Percentiles rank a stretch among this genome's conserved stretches.
Evolutionary conservation across 2,797 vertebrate genomes (phyloP).

Genomic region (Rhinatrema bivittatum): DNA sequence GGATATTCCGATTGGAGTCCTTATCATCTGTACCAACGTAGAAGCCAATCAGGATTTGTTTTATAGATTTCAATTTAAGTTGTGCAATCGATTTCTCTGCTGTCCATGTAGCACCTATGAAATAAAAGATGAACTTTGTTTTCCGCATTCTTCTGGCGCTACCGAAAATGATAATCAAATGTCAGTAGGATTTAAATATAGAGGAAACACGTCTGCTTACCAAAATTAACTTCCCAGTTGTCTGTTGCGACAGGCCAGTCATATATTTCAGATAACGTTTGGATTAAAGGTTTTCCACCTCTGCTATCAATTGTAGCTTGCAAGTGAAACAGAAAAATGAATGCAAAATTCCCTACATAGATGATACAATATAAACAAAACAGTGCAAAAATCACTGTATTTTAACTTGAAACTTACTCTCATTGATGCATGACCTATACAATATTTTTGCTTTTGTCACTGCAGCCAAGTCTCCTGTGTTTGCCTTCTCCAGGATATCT

Average conservation of each 20-base stretch:
- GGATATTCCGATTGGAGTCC: conserved; percentile 79
- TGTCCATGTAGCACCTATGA: conserved; percentile 69
- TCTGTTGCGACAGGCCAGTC: conserved; percentile 85
- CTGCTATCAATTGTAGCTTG: conserved; percentile 76
- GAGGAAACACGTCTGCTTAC: conserved; percentile 51
- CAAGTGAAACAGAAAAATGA: conserved; percentile 9
- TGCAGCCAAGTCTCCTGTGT: conserved; percentile 49
- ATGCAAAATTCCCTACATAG: conserved; percentile 6
- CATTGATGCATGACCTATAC: conserved; percentile 87
- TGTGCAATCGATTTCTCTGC: conserved; percentile 73
- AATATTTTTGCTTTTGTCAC: conserved; percentile 85
- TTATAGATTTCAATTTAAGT: conserved; percentile 82
- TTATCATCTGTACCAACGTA: conserved; percentile 86
- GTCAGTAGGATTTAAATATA: no score
- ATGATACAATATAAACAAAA: not conserved
- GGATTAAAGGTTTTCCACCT: conserved; percentile 73
- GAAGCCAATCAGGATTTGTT: conserved; percentile 81
- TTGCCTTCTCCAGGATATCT: conserved; percentile 54
- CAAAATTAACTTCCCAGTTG: conserved; percentile 69
- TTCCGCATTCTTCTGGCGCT: no score
- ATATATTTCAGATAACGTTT: conserved; percentile 61
- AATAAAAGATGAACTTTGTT: conserved; percentile 11
- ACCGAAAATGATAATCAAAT: no score
- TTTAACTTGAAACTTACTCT: conserved; percentile 71
- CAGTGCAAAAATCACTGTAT: not conserved